Evolutionary conservation across 2,797 vertebrate genomes (phyloP).

Genomic region (Sylvilagus floridanus): DNA sequence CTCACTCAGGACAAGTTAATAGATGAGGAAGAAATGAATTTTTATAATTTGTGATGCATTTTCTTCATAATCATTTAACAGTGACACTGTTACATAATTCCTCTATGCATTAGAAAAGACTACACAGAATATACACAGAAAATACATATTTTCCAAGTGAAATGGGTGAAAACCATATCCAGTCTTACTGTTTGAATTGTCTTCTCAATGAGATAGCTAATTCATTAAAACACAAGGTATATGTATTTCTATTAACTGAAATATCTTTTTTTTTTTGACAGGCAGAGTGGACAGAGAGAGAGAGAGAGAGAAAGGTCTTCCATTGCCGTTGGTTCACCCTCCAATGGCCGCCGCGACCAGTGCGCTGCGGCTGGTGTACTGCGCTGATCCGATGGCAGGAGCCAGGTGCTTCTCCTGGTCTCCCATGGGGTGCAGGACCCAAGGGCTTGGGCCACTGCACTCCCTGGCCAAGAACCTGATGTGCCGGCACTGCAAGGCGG

Average conservation of each 20-base stretch:
- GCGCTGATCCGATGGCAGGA: no score
- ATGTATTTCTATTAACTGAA: neutral
- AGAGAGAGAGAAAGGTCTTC: no score
- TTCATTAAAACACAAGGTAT: neutral
- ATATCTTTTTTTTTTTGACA: no score
- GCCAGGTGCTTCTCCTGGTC: no score
- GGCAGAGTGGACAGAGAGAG: no score
- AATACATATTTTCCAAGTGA: neutral
- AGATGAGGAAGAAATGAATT: constrained; percentile 21
- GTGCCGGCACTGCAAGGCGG: no score
- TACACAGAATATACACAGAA: neutral
- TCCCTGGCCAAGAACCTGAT: no score
- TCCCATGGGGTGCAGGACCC: no score
- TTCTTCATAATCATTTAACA: constrained; percentile 42
- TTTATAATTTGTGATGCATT: constrained; percentile 17
- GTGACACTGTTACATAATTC: neutral
- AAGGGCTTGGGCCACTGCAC: no score
- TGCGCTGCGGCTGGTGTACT: no score
- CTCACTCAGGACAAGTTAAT: neutral
- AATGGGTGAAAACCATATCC: neutral
- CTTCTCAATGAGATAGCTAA: neutral
- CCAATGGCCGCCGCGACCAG: no score
- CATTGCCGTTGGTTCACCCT: no score
- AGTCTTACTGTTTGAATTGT: neutral
- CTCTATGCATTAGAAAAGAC: neutral